A percentile compares a stretch with the other conserved stretches of the same genome.
These are phyloP conservation scores for Agriotes lineatus DNA, from an alignment of 2,888 invertebrate genomes.

Conservation along the genomic window DNA sequence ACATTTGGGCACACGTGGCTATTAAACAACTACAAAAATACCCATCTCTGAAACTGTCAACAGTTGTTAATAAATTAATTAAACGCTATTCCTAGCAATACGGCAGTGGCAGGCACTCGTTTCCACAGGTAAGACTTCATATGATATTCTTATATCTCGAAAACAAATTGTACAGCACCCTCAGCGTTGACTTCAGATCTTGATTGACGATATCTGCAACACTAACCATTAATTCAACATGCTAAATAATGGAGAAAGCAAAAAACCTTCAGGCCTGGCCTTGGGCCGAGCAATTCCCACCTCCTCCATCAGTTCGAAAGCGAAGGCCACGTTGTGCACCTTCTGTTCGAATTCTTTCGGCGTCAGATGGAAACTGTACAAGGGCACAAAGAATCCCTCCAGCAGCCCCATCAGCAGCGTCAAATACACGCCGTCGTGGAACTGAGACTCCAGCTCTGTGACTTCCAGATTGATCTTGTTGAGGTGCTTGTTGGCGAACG, in stretches of 20 bases:
- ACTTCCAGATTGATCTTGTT: slow-evolving; percentile 97
- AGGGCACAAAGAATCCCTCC: slow-evolving; percentile 97
- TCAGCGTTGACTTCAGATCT: slow-evolving; percentile 95
- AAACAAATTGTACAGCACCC: slow-evolving; percentile 96
- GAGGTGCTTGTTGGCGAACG: slow-evolving; percentile 98
- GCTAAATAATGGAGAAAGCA: slow-evolving; percentile 23
- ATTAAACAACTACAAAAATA: too few relatives aligned
- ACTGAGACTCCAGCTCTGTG: slow-evolving; percentile 91
- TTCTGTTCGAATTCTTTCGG: slow-evolving; percentile 93
- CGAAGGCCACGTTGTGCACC: slow-evolving; percentile 96
- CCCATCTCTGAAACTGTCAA: too few relatives aligned
- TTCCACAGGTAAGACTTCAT: slow-evolving; percentile 52
- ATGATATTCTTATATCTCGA: slow-evolving; percentile 88
- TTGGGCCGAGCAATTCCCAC: slow-evolving; percentile 93
- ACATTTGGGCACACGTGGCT: too few relatives aligned
- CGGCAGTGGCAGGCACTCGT: slow-evolving; percentile 38
- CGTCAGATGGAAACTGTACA: slow-evolving; percentile 93
- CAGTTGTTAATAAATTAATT: slow-evolving; percentile 10
- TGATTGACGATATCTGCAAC: slow-evolving; percentile 96
- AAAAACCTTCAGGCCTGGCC: slow-evolving; percentile 88
- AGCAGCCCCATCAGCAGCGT: slow-evolving; percentile 95
- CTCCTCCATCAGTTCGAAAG: slow-evolving; percentile 98
- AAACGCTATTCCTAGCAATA: slow-evolving; percentile 5
- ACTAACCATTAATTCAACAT: slow-evolving; percentile 49
- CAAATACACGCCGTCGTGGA: slow-evolving; percentile 97